Evolutionary conservation across 2,888 invertebrate species (phyloP).

Genomic region (Hirtodrosophila cameraria): DNA sequence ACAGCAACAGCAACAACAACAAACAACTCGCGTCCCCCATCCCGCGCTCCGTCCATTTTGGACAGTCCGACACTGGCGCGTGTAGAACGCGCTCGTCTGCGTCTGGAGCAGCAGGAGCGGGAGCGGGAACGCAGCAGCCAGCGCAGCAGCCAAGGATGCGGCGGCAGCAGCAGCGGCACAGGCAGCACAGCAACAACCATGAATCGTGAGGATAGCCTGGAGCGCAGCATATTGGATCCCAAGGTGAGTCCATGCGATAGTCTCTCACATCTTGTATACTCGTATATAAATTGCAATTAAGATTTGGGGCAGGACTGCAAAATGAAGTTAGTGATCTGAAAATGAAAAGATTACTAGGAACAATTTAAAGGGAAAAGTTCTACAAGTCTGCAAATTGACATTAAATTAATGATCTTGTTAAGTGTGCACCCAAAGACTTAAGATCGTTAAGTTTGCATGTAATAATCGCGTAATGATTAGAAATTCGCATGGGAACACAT

Average conservation of each 20-base stretch:
- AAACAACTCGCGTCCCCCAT: constrained; percentile 79
- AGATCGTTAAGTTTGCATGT: no score
- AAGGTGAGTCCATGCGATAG: constrained; percentile 67
- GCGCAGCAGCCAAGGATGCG: constrained; percentile 55
- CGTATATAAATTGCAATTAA: constrained; percentile 68
- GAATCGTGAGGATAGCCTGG: constrained; percentile 83
- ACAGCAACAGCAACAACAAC: constrained; percentile 35
- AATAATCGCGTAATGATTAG: no score
- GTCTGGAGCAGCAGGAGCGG: constrained; percentile 84
- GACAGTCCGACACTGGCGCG: constrained; percentile 87
- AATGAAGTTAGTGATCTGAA: constrained; percentile 21
- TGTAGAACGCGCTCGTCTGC: constrained; percentile 86
- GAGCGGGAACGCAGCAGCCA: constrained; percentile 62
- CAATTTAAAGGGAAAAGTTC: neutral
- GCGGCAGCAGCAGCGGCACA: constrained; percentile 69
- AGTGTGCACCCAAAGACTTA: constrained; percentile 6
- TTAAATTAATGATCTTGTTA: constrained; percentile 4
- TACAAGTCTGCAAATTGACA: constrained; percentile 2
- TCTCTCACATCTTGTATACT: neutral
- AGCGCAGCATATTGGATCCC: constrained; percentile 82
- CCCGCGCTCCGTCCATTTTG: constrained; percentile 85
- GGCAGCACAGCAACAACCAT: constrained; percentile 75
- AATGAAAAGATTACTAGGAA: constrained; percentile 26
- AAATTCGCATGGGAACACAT: no score
- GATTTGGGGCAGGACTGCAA: neutral